A percentile compares a stretch with the other conserved stretches of the same genome.
Conservation (phyloP, 2,797 vertebrate genomes). For the Aeoliscus strigatus region DNA sequence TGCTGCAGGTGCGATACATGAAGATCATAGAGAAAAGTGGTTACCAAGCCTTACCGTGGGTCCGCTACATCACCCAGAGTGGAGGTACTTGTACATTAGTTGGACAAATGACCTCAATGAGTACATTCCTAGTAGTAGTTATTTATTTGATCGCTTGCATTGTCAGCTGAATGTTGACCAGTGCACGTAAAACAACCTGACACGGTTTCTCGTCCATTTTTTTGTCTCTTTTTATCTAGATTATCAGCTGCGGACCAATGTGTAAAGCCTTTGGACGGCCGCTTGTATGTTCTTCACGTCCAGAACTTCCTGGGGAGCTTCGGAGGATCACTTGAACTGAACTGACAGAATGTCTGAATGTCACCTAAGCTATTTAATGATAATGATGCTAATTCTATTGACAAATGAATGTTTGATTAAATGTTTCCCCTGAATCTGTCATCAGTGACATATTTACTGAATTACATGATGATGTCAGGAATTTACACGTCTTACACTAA, state of each 20-base stretch:
- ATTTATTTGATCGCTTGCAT: too few species aligned
- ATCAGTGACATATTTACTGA: conserved; percentile 1
- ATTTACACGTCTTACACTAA: conserved; percentile 3
- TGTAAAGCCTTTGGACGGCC: conserved; percentile 43
- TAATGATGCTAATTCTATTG: conserved; percentile 25
- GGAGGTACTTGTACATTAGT: conserved; percentile 78
- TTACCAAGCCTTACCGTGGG: conserved; percentile 93
- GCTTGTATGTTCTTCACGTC: conserved; percentile 4
- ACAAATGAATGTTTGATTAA: conserved; percentile 34
- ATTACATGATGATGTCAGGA: not conserved
- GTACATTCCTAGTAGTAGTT: too few species aligned
- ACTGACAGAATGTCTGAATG: conserved; percentile 45
- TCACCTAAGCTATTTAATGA: conserved; percentile 31
- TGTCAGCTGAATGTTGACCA: too few species aligned
- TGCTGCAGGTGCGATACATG: conserved; percentile 87
- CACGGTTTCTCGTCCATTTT: not conserved
- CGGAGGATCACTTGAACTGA: conserved; percentile 30
- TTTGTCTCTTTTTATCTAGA: conserved; percentile 64
- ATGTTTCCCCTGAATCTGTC: conserved; percentile 7
- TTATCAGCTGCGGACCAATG: conserved; percentile 88
- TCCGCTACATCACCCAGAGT: conserved; percentile 94
- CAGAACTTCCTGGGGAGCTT: conserved; percentile 21
- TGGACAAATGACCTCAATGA: too few species aligned
- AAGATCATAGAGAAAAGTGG: conserved; percentile 97
- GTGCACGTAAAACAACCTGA: not conserved